Conservation (phyloP, 2,797 vertebrate genomes). For the Eospalax fontanierii region DNA sequence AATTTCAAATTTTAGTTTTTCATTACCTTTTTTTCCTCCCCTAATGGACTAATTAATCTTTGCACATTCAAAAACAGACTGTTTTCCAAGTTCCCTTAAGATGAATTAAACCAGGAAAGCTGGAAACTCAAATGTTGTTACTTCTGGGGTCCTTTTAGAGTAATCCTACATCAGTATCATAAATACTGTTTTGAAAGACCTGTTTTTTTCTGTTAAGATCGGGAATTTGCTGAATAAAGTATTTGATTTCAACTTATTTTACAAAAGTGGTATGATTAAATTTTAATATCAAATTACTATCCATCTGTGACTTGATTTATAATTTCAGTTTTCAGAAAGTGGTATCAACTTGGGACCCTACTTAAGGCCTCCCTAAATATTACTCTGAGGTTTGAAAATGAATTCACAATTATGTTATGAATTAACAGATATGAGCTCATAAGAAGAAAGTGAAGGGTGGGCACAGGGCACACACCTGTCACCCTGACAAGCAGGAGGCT, state of each 20-base stretch:
- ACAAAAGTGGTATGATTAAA: conserved; percentile 33
- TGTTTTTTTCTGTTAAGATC: conserved; percentile 61
- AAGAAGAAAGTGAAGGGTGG: neutral
- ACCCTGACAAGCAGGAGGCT: neutral
- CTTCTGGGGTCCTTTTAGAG: conserved; percentile 64
- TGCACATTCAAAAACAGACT: conserved; percentile 56
- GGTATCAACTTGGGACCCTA: neutral
- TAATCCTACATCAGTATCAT: neutral
- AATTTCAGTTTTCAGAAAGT: conserved; percentile 65
- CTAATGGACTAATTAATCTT: conserved; percentile 32
- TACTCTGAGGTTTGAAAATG: neutral
- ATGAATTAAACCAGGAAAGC: neutral
- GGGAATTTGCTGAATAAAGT: conserved; percentile 63
- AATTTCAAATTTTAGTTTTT: conserved; percentile 82
- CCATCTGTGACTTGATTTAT: conserved; percentile 68
- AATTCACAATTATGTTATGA: accelerated
- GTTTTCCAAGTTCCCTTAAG: neutral
- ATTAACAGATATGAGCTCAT: neutral
- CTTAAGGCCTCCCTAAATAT: neutral
- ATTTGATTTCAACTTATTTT: conserved; percentile 67
- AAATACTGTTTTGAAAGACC: conserved; percentile 45
- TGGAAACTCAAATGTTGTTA: conserved; percentile 52
- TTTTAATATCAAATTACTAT: conserved; percentile 42
- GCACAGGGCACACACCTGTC: neutral
- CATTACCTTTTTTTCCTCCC: conserved; percentile 2